Percentiles rank a stretch among this genome's conserved stretches.
phyloP scores from a whole-genome alignment of 2,113 vertebrate genomes.

The Ceyx melanurus region DNA sequence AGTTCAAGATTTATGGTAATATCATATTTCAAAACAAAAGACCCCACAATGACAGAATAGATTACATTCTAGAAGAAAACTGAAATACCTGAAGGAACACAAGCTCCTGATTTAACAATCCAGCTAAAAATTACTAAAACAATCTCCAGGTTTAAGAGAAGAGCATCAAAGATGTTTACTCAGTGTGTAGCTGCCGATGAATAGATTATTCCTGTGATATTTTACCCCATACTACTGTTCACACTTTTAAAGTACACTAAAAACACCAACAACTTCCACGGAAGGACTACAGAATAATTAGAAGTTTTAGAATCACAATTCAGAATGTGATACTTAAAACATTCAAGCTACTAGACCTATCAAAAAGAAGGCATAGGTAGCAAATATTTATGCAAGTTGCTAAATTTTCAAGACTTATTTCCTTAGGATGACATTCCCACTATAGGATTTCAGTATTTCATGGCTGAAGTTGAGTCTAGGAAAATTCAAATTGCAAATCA shows the following conservation, averaged over 20 bases:
- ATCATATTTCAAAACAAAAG: conserved; percentile 28
- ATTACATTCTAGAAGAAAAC: neutral
- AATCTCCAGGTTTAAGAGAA: neutral
- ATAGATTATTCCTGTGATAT: neutral
- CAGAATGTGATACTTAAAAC: neutral
- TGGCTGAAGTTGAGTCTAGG: fast-evolving
- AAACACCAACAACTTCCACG: neutral
- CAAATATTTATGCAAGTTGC: neutral
- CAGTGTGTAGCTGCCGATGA: neutral
- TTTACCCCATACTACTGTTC: neutral
- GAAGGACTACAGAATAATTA: neutral
- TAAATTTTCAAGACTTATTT: neutral
- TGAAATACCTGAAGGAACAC: neutral
- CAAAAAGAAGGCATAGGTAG: neutral
- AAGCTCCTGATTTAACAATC: neutral
- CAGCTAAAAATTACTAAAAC: neutral
- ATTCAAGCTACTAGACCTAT: neutral
- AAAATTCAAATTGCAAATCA: neutral
- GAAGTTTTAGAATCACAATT: neutral
- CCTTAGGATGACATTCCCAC: neutral
- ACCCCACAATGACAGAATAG: neutral
- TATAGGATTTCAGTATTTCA: neutral
- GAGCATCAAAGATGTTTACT: neutral
- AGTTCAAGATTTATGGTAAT: neutral
- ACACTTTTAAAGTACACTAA: neutral